Evolutionary conservation across 2,888 invertebrate genomes (phyloP).

Genomic region (Synanthedon vespiformis): DNA sequence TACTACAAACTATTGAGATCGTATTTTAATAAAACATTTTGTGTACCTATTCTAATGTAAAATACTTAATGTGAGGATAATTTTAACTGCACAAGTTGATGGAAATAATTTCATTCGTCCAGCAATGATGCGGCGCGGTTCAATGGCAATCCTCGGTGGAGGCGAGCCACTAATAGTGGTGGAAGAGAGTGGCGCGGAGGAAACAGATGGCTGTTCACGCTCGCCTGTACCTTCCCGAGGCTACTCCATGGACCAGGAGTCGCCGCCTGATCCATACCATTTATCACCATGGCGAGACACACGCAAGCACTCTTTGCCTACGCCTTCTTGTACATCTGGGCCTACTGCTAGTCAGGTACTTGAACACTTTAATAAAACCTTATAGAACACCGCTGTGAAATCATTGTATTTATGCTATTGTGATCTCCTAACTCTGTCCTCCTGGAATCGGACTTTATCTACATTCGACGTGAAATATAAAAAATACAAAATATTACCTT

Average conservation of each 20-base stretch:
- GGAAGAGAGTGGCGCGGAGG: constrained; percentile 79
- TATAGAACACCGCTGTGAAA: constrained; percentile 16
- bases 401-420: not conserved
- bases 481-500: not conserved
- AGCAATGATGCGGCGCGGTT: constrained; percentile 76
- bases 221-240: constrained; percentile 70
- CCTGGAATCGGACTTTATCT: too few relatives aligned
- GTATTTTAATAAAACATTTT: too few relatives aligned
- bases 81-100: too few relatives aligned
- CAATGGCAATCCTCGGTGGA: constrained; percentile 71
- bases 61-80: too few relatives aligned
- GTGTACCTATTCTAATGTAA: too few relatives aligned
- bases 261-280: constrained; percentile 84
- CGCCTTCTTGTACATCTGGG: constrained; percentile 86
- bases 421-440: not conserved
- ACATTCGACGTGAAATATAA: not conserved
- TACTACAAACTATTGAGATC: too few relatives aligned
- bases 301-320: constrained; percentile 85
- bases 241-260: constrained; percentile 79
- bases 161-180: constrained; percentile 86
- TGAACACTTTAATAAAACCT: too few relatives aligned
- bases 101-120: constrained; percentile 1
- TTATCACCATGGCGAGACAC: constrained; percentile 85
- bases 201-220: constrained; percentile 72
- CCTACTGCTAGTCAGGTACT: constrained; percentile 87